A percentile compares a stretch with the other conserved stretches of the same genome.
Conservation (phyloP, 2,888 invertebrate genomes). For the Elgonia sp. region DNA sequence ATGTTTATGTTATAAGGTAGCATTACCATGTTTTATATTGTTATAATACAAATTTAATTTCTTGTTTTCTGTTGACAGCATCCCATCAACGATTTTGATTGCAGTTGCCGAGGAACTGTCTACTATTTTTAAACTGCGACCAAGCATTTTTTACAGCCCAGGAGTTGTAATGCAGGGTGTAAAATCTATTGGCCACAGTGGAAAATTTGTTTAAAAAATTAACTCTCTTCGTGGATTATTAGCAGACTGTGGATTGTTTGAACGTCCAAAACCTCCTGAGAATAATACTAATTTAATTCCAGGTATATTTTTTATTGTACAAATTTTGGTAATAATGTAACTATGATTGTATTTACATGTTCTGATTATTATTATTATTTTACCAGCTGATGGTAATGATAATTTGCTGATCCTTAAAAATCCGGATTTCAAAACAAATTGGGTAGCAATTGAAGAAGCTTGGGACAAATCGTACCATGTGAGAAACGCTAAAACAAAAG, state of each 20-base stretch:
- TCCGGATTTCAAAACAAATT: neutral
- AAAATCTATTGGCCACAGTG: neutral
- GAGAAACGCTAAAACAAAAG: neutral
- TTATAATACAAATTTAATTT: too few species aligned
- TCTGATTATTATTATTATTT: conserved; percentile 23
- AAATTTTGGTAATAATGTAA: too few species aligned
- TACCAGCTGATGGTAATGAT: neutral
- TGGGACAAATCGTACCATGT: conserved; percentile 28
- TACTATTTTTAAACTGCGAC: neutral
- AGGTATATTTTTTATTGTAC: too few species aligned
- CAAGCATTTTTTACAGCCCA: conserved; percentile 14
- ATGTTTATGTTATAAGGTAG: too few species aligned
- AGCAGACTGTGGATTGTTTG: neutral
- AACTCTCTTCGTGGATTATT: neutral
- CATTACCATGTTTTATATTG: too few species aligned
- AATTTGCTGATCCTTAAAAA: neutral
- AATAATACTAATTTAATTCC: too few species aligned
- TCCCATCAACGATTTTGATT: conserved; percentile 6
- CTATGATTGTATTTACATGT: too few species aligned
- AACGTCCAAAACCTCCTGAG: too few species aligned
- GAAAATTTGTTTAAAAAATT: conserved; percentile 24
- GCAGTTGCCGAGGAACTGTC: neutral
- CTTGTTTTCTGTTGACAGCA: neutral
- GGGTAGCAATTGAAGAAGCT: conserved; percentile 1
- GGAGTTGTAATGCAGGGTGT: neutral